Conservation (phyloP, 2,888 invertebrate genomes). For the Thalpophila matura region DNA sequence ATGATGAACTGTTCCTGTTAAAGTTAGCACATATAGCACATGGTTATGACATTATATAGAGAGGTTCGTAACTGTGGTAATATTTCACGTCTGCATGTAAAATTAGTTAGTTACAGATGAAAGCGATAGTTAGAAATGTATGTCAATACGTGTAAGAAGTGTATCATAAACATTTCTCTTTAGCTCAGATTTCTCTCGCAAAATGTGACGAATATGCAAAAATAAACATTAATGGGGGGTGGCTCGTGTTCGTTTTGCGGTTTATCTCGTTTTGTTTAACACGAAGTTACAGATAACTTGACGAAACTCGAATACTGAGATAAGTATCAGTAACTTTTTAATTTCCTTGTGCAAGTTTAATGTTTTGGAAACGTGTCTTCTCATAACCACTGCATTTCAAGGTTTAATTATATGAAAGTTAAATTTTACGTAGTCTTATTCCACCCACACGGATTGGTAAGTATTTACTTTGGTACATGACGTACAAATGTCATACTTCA, state of each 20-base stretch:
- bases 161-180: constrained; percentile 55
- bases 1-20: constrained; percentile 30
- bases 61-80: constrained; percentile 21
- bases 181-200: constrained; percentile 57
- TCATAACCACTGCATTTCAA: background rate
- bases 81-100: constrained; percentile 46
- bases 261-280: constrained; percentile 62
- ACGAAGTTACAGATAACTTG: constrained; percentile 54
- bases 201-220: constrained; percentile 63
- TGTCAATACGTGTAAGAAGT: constrained; percentile 20
- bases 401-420: background rate
- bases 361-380: constrained; percentile 28
- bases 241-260: constrained; percentile 47
- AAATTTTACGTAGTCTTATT: background rate
- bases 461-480: background rate
- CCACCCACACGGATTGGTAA: background rate
- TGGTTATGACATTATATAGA: constrained; percentile 32
- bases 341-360: constrained; percentile 40
- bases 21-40: constrained; percentile 29
- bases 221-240: constrained; percentile 57
- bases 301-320: constrained; percentile 45
- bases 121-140: constrained; percentile 52
- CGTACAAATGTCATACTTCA: constrained; percentile 3
- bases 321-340: constrained; percentile 56
- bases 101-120: constrained; percentile 48